A percentile compares a stretch with the other conserved stretches of the same genome.
These are phyloP conservation scores for Drosophila conformis DNA, from an alignment of 2,888 invertebrate genomes.

Conservation along the genomic window DNA sequence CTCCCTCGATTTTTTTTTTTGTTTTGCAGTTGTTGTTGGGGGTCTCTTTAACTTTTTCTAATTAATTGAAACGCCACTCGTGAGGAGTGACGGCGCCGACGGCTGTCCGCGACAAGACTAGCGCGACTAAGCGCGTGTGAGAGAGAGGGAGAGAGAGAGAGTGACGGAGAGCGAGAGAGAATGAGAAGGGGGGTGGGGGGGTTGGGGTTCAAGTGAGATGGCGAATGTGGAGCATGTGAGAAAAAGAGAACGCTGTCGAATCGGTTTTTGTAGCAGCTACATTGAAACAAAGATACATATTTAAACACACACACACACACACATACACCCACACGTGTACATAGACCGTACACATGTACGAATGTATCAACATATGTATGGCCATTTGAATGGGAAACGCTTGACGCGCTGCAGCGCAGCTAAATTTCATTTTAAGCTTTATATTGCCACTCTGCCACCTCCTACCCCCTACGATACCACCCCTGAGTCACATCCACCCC, in stretches of 20 bases:
- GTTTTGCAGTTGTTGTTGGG: slow-evolving; percentile 29
- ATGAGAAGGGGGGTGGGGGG: slow-evolving; percentile 1
- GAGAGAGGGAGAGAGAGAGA: slow-evolving; percentile 15
- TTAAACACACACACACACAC: slow-evolving; percentile 6
- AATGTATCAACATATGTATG: slow-evolving; percentile 59
- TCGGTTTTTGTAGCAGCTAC: slow-evolving; percentile 54
- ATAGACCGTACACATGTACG: slow-evolving; percentile 34
- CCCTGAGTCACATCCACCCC: not conserved
- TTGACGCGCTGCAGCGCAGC: slow-evolving; percentile 33
- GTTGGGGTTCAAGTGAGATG: slow-evolving; percentile 12
- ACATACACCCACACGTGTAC: slow-evolving; percentile 15
- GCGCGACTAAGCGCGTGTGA: slow-evolving; percentile 17
- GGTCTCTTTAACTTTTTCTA: slow-evolving; percentile 80
- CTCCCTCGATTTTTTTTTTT: slow-evolving; percentile 17
- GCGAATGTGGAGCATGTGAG: slow-evolving; percentile 9
- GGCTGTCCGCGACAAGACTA: slow-evolving; percentile 34
- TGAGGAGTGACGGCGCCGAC: slow-evolving; percentile 69
- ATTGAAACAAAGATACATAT: slow-evolving; percentile 46
- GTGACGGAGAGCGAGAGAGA: slow-evolving; percentile 13
- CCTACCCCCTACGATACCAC: not conserved
- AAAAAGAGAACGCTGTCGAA: slow-evolving; percentile 38
- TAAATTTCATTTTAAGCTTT: slow-evolving; percentile 61
- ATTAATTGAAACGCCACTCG: slow-evolving; percentile 82
- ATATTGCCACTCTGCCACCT: slow-evolving; percentile 46
- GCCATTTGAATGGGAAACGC: slow-evolving; percentile 59